Evolutionary conservation across 2,888 invertebrate species (phyloP), one percentile per base, ranked within the genome.

Genomic region (Machimus atricapillus): DNA sequence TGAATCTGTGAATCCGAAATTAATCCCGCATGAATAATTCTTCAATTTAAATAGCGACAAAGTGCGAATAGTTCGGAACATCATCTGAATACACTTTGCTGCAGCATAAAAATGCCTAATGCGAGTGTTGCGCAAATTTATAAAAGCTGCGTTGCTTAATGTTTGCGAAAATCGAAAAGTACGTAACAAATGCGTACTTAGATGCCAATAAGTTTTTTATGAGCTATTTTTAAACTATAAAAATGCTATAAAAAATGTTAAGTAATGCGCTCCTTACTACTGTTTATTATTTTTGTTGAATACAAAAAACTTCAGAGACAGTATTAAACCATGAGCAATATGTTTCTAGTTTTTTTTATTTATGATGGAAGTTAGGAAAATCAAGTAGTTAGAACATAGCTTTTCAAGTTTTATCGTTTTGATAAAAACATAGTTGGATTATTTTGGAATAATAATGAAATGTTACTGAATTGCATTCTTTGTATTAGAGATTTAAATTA

Each of bases 1-100:
- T 66, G 76, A 56, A 19, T 81, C 16, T 81, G 19, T 79, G 81
- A 81, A 81, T 81, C 6, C 31, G 31, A 81, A 81, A 81, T 52
- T 27, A 34, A 56, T 81, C 27, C 27, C 5, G 56, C 81, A 81
- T 81, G 81, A 81, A 81, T 81, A 56, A 81, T 56, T 81, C 31
- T 27, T 56, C 56, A 81, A 81, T 81, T 56, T 46, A 56, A 52
- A 52, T 5, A 43, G 19, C 43, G 23, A 78, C 43, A 23, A 78
- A 43, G 40, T 78, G 78, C 40, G 37, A 40, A 78, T 43, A 23
- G 14, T 78, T n/a, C 9, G 43, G 2, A 19, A 43, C 43, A 23
- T 78, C 78, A 23, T 78, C 43, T 78, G 40, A 78, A 78, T 78
- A 78, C 40, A 12, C 46, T 43, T 12, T 43, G 78, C 37, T 23